Base-by-base conservation (phyloP, 2,888 invertebrate genomes). In the Cartodere bifasciata region DNA sequence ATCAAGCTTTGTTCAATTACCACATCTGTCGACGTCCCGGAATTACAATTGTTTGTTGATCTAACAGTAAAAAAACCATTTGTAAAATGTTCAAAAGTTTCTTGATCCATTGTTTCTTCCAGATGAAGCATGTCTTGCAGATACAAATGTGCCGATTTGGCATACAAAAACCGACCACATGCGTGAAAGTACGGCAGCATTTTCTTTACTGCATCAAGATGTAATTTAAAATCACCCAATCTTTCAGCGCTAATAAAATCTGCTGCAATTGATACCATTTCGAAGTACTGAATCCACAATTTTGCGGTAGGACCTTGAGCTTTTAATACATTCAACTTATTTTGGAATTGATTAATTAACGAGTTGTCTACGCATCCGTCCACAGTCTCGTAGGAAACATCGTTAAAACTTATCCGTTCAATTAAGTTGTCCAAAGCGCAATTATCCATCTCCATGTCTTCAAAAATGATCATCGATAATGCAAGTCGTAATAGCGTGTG, bases 141-240 rank as follows among this genome's bases (percentile, higher is more conserved):
- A 41, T 46, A 43, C 28, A 45, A 39, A 32, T 42, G 41, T 13
- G 40, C 39, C 24, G 40, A 53, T 41, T 49, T 52, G 4, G 50
- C 51, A 43, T 54, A 55, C 4, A 41, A 29, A 27, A 53, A 52
- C 43, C 60, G 52, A 15, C 57, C 56, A 37, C 29, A 23, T 4
- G 52, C 50, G 35, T 56, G 48, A 42, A 53, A 55, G 50, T 49
- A 48, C 3, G 52, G 51, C 16, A 56, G 45, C 50, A 53, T 56
- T 49, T 41, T 37, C 37, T 21, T 20, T 14, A 48, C 39, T 37
- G 32, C 21, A 46, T 47, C 29, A 15, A 55, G 33, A 46, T 57
- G 53, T 30, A 31, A 40, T 39, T 47, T 6, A 5, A 16, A 44
- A 40, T 31, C 16, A 20, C 45, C 50, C 27, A 43, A 17, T 21